Evolutionary conservation across 2,888 invertebrate species (phyloP), one percentile per base, ranked within the genome.

Genomic region (Labia minor): DNA sequence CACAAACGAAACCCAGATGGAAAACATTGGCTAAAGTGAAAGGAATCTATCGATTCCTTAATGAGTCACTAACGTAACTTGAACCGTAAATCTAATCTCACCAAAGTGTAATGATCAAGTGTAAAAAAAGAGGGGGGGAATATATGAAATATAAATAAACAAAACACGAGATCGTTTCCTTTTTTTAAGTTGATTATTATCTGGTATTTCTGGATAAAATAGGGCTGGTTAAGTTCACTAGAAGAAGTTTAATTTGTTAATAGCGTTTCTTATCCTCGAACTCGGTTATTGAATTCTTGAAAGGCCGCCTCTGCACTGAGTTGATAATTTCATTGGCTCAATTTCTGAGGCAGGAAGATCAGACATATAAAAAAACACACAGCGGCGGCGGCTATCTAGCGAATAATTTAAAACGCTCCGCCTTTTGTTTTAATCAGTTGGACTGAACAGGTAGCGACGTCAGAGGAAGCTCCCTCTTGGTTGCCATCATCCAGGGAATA

Each of bases 291-390:
- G n/a, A 49, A 10, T 4, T 49, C n/a, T 49, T 49, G 49, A 49
- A 49, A 16, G 16, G n/a, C 49, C 49, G 49, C 49, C 49, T 49
- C 49, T 49, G 49, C 49, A 49, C 49, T 26, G 26, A 26, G 26
- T 26, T 26, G 49, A n/a, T 49, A 49, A 14, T 49, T 49, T 49
- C 49, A 49, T 49, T 49, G 49, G 49, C 14, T 49, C 49, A 49
- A 49, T 49, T 49, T 49, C 49, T 49, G 14, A 49, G 49, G 16
- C 49, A 49, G 49, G 49, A 49, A 49, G 49, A 49, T 49, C 49
- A 49, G 16, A 2, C 49, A 49, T 14, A 14, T 8, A 49, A 49
- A 49, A 49, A 49, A n/a, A n/a, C n/a, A n/a, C n/a, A 14, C 49
- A 49, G 49, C 49, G 16, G 49, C 49, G 49, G 49, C 49, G 16